These are phyloP conservation scores for Caerostris extrusa DNA, from an alignment of 1,140 invertebrate species.

Conservation along the genomic window DNA sequence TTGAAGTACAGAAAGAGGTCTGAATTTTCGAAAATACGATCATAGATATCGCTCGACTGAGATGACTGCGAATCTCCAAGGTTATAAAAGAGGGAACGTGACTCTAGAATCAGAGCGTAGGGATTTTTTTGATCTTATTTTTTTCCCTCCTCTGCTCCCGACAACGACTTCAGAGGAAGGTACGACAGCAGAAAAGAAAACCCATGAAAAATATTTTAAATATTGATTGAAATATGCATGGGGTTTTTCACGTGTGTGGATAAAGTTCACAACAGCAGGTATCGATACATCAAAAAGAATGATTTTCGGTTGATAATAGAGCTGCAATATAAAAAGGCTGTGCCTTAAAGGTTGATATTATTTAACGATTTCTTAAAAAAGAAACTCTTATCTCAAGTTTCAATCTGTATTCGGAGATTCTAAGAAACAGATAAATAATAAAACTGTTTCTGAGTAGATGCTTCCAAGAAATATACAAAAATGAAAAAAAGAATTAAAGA, in stretches of 20 bases:
- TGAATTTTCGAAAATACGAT: constrained; percentile 31
- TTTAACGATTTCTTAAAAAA: no score
- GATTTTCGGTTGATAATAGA: no score
- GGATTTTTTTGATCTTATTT: not conserved
- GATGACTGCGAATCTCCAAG: not conserved
- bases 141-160: not conserved
- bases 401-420: no score
- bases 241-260: not conserved
- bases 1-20: constrained; percentile 31
- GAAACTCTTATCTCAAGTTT: no score
- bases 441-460: no score
- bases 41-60: not conserved
- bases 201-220: not conserved
- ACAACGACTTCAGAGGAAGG: constrained; percentile 9
- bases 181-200: not conserved
- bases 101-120: not conserved
- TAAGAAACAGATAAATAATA: no score
- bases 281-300: no score
- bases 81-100: constrained; percentile 25
- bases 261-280: no score
- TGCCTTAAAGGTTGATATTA: no score
- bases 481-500: no score
- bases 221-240: not conserved
- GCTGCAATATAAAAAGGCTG: no score
- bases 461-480: no score